Percentiles rank a stretch among this genome's conserved stretches.
Evolutionary conservation across 1,140 invertebrate genomes (phyloP).

Genomic region (Lepidurus arcticus): DNA sequence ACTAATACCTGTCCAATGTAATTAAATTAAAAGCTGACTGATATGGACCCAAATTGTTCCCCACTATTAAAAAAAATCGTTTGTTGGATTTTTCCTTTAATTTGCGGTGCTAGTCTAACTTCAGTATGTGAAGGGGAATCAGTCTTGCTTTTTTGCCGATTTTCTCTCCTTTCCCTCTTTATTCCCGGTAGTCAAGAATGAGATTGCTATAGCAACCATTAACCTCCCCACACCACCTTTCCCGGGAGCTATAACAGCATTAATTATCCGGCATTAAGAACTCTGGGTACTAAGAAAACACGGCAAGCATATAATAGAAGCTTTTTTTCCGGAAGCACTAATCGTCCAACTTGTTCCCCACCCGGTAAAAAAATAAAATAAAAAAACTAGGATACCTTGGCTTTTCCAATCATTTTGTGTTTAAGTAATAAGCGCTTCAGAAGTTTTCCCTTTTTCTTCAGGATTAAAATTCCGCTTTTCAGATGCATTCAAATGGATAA

Average conservation of each 20-base stretch:
- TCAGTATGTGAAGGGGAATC: too few species aligned
- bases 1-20: too few species aligned
- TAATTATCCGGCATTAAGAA: background rate
- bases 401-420: background rate
- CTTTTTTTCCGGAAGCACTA: background rate
- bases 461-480: background rate
- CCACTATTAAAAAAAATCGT: too few species aligned
- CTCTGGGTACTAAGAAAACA: conserved; percentile 4
- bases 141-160: too few species aligned
- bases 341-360: background rate
- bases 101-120: too few species aligned
- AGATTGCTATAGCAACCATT: background rate
- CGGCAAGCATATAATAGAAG: background rate
- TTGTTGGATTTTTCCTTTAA: too few species aligned
- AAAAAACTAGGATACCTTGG: background rate
- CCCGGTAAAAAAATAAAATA: background rate
- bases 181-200: background rate
- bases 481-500: background rate
- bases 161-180: background rate
- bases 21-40: too few species aligned
- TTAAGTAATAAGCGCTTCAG: too few species aligned
- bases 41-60: too few species aligned
- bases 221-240: background rate
- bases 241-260: background rate
- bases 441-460: too few species aligned